Conservation (phyloP, 2,797 vertebrate species). For the Saguinus oedipus region DNA sequence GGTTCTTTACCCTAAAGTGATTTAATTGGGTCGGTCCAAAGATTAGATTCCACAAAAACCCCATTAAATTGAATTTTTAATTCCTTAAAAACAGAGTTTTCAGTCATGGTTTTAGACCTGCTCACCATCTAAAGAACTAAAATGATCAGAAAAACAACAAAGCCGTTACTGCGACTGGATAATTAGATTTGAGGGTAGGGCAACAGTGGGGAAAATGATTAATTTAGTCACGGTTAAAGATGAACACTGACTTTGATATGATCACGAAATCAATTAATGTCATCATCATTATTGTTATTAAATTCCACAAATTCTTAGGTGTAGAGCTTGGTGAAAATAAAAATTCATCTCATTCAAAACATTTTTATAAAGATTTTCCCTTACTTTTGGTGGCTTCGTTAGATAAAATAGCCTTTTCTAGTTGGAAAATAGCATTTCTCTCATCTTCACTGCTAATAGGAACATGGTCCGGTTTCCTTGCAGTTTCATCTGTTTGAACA, state of each 20-base stretch:
- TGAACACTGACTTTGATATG: slow-evolving; percentile 24
- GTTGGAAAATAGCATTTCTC: slow-evolving; percentile 91
- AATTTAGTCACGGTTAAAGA: slow-evolving; percentile 39
- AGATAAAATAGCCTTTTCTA: slow-evolving; percentile 89
- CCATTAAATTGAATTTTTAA: neutral
- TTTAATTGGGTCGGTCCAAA: neutral
- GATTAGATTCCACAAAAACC: neutral
- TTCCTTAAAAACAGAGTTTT: neutral
- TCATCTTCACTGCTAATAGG: slow-evolving; percentile 96
- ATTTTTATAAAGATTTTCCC: slow-evolving; percentile 56
- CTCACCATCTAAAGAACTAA: slow-evolving; percentile 1
- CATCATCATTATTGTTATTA: neutral
- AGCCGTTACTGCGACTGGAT: neutral
- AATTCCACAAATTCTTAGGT: neutral
- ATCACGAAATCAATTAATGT: neutral
- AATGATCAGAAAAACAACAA: neutral
- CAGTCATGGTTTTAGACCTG: neutral
- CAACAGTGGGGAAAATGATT: neutral
- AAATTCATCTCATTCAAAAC: neutral
- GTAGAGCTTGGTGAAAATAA: slow-evolving; percentile 3
- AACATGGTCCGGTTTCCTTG: slow-evolving; percentile 93
- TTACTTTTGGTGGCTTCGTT: slow-evolving; percentile 90
- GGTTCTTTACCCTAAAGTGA: neutral
- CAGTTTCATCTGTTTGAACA: slow-evolving; percentile 96
- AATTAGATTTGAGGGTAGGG: neutral